These are phyloP conservation scores for Tarsius wallacei DNA, from an alignment of 2,797 vertebrate species.

Conservation along the genomic window DNA sequence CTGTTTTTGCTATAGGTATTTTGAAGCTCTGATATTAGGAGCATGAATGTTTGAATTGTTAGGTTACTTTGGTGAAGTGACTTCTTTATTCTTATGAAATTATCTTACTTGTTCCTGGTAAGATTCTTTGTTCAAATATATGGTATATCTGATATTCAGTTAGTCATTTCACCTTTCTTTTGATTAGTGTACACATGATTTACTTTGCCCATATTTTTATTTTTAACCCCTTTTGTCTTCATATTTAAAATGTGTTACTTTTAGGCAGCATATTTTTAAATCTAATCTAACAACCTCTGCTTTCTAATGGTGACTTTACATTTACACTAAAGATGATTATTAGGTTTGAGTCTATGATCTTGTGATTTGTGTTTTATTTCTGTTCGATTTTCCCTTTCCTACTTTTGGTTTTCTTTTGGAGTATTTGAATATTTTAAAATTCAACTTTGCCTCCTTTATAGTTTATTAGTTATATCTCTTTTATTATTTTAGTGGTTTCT, in stretches of 20 bases:
- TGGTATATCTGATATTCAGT: neutral
- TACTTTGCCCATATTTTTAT: neutral
- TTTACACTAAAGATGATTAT: neutral
- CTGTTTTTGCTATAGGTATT: neutral
- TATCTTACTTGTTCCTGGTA: neutral
- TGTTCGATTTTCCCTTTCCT: neutral
- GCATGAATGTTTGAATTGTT: neutral
- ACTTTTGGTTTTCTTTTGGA: neutral
- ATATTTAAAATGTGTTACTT: neutral
- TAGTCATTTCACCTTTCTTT: constrained; percentile 3
- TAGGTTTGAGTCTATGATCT: neutral
- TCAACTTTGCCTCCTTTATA: neutral
- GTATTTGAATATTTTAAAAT: neutral
- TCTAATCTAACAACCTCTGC: neutral
- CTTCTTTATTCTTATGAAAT: constrained; percentile 22
- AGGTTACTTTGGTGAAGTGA: neutral
- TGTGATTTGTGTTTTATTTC: neutral
- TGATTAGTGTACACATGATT: neutral
- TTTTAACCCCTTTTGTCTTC: neutral
- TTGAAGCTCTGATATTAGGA: neutral
- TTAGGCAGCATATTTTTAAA: neutral
- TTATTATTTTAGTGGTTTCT: neutral
- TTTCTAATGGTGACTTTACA: neutral
- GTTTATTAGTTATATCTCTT: neutral
- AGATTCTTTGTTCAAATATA: neutral